A percentile compares a stretch with the other conserved stretches of the same genome.
phyloP scores from a whole-genome alignment of 2,888 invertebrate genomes.

The Drepanosiphum platanoidis region DNA sequence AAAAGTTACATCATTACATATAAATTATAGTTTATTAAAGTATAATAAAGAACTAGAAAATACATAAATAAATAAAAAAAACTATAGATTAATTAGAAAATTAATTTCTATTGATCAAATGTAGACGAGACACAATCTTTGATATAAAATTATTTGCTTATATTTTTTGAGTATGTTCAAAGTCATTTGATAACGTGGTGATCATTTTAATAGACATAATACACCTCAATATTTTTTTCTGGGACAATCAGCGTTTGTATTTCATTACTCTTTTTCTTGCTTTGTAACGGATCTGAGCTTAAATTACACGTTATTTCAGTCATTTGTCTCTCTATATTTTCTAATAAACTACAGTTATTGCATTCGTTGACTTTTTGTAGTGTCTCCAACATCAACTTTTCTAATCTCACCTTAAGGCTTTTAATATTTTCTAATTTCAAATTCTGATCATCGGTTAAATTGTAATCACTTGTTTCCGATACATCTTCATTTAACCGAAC shows the following conservation, averaged over 20 bases:
- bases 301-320: slow-evolving; percentile 21
- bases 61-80: background rate
- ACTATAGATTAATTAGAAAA: background rate
- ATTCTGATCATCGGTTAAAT: background rate
- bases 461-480: background rate
- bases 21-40: no score
- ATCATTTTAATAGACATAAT: slow-evolving; percentile 7
- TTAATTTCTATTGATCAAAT: background rate
- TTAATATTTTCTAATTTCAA: slow-evolving; percentile 7
- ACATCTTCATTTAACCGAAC: background rate
- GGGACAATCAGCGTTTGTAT: background rate
- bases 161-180: background rate
- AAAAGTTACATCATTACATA: no score
- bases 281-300: background rate
- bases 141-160: background rate
- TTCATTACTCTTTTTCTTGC: slow-evolving; percentile 4
- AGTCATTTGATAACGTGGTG: no score
- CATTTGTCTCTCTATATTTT: slow-evolving; percentile 26
- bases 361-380: slow-evolving; percentile 11
- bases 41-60: background rate
- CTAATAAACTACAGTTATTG: slow-evolving; percentile 17
- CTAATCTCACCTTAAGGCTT: background rate
- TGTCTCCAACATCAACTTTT: slow-evolving; percentile 16
- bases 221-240: slow-evolving; percentile 41
- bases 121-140: background rate